A percentile compares a stretch with the other conserved stretches of the same genome.
Evolutionary conservation across 2,113 vertebrate genomes (phyloP).

Genomic region (Hemiprocne comata): DNA sequence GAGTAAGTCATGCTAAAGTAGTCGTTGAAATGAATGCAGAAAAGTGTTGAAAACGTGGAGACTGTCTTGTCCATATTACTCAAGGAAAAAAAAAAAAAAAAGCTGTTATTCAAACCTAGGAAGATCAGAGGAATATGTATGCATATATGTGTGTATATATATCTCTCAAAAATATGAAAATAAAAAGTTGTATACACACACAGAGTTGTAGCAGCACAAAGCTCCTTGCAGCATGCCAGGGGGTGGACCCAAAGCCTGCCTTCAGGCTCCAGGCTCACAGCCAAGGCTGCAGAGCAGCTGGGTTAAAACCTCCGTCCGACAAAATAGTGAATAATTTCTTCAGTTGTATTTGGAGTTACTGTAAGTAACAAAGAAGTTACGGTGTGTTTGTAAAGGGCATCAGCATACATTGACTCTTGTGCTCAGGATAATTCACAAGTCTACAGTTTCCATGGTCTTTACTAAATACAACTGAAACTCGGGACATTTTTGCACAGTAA

Average conservation of each 20-base stretch:
- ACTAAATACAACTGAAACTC: not conserved
- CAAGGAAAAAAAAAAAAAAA: not conserved
- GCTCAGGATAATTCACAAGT: not conserved
- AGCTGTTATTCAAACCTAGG: not conserved
- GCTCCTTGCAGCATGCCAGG: not conserved
- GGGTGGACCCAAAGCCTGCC: accelerated
- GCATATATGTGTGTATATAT: not conserved
- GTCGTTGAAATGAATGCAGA: not conserved
- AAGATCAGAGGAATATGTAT: not conserved
- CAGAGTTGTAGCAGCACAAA: not conserved
- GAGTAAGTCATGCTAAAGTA: not conserved
- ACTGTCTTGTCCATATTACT: not conserved
- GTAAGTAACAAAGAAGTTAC: not conserved
- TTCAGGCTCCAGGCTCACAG: not conserved
- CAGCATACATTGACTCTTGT: accelerated
- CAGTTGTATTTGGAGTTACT: not conserved
- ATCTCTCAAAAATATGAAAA: no score
- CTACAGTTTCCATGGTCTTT: not conserved
- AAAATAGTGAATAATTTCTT: not conserved
- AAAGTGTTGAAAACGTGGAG: not conserved
- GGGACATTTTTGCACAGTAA: accelerated
- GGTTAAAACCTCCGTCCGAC: not conserved
- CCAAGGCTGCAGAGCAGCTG: accelerated
- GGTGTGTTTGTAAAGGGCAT: not conserved
- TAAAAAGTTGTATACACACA: not conserved